Percentiles rank a stretch among this genome's conserved stretches.
Evolutionary conservation across 2,113 vertebrate species (phyloP).

Genomic region (Tragelaphus imberbis): DNA sequence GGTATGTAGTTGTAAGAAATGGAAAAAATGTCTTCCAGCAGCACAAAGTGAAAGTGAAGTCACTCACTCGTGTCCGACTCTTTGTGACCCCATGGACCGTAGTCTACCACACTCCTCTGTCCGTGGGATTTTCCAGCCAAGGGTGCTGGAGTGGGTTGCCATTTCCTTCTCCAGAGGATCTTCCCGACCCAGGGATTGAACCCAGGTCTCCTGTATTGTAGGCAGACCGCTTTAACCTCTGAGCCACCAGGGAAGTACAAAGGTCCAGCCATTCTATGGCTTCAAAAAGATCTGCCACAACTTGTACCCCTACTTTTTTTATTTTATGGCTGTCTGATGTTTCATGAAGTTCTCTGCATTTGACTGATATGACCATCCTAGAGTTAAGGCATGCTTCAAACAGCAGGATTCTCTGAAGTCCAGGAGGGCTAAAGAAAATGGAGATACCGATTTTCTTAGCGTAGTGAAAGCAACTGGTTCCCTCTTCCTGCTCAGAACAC

Average conservation of each 20-base stretch:
- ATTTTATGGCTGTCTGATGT: background rate
- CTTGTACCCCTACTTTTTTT: rapidly evolving
- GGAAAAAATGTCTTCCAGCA: background rate
- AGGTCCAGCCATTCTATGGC: background rate
- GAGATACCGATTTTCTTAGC: background rate
- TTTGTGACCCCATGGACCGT: too few species aligned
- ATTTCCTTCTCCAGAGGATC: too few species aligned
- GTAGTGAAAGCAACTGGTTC: background rate
- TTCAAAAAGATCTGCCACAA: background rate
- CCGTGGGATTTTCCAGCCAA: too few species aligned
- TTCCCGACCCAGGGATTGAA: too few species aligned
- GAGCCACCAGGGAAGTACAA: too few species aligned
- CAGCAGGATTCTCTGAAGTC: background rate
- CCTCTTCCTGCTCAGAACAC: background rate
- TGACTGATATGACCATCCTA: background rate
- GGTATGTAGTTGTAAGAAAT: background rate
- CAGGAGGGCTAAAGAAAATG: background rate
- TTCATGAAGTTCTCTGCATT: background rate
- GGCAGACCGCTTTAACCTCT: too few species aligned
- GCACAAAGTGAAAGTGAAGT: too few species aligned
- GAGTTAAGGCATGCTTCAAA: background rate
- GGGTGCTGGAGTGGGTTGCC: too few species aligned
- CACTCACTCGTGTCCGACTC: too few species aligned
- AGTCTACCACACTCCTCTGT: too few species aligned
- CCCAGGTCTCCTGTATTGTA: too few species aligned